Conservation (phyloP, 2,888 invertebrate genomes). For the Sarcophaga variegata region DNA sequence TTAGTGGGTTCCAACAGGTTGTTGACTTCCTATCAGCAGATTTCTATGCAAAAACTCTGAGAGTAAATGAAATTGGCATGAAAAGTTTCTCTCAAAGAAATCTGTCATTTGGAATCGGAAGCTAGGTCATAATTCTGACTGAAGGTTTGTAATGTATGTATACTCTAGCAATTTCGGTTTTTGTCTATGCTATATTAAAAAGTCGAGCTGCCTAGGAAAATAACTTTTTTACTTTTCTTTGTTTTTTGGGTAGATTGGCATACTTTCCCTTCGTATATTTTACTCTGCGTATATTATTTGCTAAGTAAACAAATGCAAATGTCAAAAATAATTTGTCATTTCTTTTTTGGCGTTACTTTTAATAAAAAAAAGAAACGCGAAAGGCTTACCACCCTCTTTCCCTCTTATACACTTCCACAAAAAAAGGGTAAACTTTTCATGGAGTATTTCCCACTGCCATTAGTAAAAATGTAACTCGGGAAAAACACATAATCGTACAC, state of each 20-base stretch:
- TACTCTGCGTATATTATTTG: constrained; percentile 38
- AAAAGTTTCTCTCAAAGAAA: too few species aligned
- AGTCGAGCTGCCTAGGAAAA: too few species aligned
- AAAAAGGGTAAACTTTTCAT: background rate
- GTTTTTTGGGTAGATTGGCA: background rate
- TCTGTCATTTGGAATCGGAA: too few species aligned
- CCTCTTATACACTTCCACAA: background rate
- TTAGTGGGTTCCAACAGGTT: too few species aligned
- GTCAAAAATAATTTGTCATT: constrained; percentile 69
- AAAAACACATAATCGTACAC: background rate
- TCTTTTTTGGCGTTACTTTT: constrained; percentile 17
- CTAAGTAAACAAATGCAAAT: constrained; percentile 65
- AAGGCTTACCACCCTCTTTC: background rate
- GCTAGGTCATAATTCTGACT: too few species aligned
- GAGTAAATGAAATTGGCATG: too few species aligned
- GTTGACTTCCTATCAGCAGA: too few species aligned
- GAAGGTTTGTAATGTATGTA: too few species aligned
- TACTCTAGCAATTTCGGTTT: too few species aligned
- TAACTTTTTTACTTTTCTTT: background rate
- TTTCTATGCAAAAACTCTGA: too few species aligned
- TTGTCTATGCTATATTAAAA: too few species aligned
- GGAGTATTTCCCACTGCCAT: background rate
- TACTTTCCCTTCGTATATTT: constrained; percentile 25
- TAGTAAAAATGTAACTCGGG: background rate
- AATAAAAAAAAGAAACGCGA: constrained; percentile 22